A percentile compares a stretch with the other conserved stretches of the same genome.
These are phyloP conservation scores for Myotis yumanensis DNA, from an alignment of 2,113 vertebrate genomes.

Conservation along the genomic window DNA sequence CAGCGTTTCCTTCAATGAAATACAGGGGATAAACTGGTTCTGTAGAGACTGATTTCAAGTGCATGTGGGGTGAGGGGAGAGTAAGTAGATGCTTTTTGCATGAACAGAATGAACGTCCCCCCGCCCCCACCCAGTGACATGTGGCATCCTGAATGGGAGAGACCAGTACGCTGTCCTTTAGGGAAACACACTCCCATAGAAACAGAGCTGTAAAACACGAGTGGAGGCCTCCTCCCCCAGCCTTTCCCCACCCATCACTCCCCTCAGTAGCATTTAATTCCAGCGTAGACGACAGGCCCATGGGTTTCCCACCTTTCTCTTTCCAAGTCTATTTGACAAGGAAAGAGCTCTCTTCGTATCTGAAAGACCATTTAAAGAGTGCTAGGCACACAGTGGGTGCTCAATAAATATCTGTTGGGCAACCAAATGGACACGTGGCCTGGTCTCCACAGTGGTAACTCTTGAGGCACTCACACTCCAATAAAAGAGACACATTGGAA, in stretches of 20 bases:
- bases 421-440: background rate
- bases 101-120: background rate
- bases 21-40: background rate
- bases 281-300: background rate
- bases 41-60: background rate
- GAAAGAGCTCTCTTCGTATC: background rate
- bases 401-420: background rate
- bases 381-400: background rate
- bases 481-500: background rate
- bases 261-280: background rate
- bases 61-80: background rate
- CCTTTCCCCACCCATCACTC: background rate
- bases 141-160: background rate
- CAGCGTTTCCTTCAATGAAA: background rate
- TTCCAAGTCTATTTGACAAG: background rate
- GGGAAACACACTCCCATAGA: background rate
- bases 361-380: background rate
- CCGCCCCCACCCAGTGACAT: too few relatives aligned
- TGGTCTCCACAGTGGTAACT: background rate
- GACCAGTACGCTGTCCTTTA: background rate
- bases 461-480: background rate
- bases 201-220: background rate
- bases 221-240: accelerated
- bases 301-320: background rate
- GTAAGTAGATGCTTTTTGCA: background rate